Evolutionary conservation across 2,888 invertebrate genomes (phyloP), one percentile per base, ranked within the genome.

Genomic region (Sphaeridia pumilis): DNA sequence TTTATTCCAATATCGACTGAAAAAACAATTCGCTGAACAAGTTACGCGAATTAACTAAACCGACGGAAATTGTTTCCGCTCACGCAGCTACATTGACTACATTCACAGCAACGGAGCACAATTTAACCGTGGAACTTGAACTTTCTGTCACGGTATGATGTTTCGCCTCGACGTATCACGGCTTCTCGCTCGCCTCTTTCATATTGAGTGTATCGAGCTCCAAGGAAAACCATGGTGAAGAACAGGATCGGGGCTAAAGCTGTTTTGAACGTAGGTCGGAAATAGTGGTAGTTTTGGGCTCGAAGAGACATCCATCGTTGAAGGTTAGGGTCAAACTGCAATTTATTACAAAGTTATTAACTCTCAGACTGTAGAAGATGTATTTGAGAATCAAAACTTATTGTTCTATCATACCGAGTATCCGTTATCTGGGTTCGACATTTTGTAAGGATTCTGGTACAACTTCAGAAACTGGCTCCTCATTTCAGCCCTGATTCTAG

Each of bases 251-350:
- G 61, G 45, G 78, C 79, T 35, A 75, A 61, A 54, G 77, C 71
- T 3, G 78, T 75, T 57, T 73, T 78, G 1, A 73, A 71, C 26
- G 78, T 82, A 1, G 85, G 79, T 66, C 75, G 77, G 68, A 86
- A 87, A 66, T 79, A 73, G 0, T 84, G 80, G 58, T 74, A 77
- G 47, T 77, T 72, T 5, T 76, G 77, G 0, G 77, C 77, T 69
- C 78, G 78, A 80, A 87, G 78, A 0, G 87, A 77, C 67, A 79
- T 73, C 67, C 78, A 87, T 49, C 85, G 78, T 66, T 84, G 81
- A 2, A 87, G 61, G 10, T 81, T 83, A n/a, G 81, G 72, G 70
- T 90, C 90, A 69, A 88, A 84, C 90, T 90, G 72, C 61, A 78
- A 78, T 17, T n/a, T n/a, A n/a, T n/a, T n/a, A n/a, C n/a, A n/a